Evolutionary conservation across 2,888 invertebrate genomes (phyloP).

Genomic region (Cryptops parisi): DNA sequence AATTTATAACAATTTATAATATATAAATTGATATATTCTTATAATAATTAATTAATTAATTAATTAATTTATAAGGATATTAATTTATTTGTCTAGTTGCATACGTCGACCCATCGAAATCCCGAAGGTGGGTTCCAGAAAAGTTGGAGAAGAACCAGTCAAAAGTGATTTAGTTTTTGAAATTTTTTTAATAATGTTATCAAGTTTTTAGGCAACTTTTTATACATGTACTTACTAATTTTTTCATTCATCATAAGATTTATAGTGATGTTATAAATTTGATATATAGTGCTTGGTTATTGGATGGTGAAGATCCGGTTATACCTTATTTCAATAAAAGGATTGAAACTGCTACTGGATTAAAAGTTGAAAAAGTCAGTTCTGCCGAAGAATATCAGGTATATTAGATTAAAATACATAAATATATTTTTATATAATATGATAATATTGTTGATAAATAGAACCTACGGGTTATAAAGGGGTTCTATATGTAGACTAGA

Average conservation of each 20-base stretch:
- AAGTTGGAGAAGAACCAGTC: slow-evolving; percentile 6
- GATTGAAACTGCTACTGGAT: background rate
- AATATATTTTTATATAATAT: background rate
- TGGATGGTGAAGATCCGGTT: background rate
- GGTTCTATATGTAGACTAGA: background rate
- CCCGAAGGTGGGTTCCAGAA: background rate
- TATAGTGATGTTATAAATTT: no score
- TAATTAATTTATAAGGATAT: background rate
- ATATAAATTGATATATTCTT: background rate
- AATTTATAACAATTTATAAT: background rate
- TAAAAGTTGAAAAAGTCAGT: background rate
- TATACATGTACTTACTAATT: no score
- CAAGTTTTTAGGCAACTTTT: no score
- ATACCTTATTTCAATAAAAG: background rate
- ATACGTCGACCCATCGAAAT: slow-evolving; percentile 2
- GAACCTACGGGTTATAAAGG: background rate
- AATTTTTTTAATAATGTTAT: no score
- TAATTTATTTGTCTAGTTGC: background rate
- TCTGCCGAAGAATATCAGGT: slow-evolving; percentile 5
- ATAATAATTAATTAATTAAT: background rate
- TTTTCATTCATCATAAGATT: no score
- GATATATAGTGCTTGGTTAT: slow-evolving; percentile 1
- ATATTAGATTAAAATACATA: background rate
- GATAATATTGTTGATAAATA: background rate
- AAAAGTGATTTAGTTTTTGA: slow-evolving; percentile 3